Conservation (phyloP, 2,797 vertebrate species). For the Coccyzus lansbergi region DNA sequence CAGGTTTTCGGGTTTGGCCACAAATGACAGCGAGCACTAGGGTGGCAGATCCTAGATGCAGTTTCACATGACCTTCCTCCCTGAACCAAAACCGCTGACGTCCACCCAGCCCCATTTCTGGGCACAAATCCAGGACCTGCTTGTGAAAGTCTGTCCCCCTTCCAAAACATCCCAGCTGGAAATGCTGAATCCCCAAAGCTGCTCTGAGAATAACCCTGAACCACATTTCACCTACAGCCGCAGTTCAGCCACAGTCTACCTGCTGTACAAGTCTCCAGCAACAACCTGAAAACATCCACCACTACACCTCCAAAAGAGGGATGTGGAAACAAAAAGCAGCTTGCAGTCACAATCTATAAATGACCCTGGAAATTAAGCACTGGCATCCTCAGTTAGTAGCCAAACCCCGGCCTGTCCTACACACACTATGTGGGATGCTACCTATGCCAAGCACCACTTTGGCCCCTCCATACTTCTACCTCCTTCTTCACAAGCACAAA, state of each 20-base stretch:
- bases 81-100: conserved; percentile 69
- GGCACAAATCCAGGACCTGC: conserved; percentile 22
- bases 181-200: conserved; percentile 29
- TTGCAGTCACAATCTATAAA: not conserved
- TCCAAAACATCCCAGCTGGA: conserved; percentile 48
- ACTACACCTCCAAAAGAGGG: not conserved
- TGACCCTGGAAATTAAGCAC: not conserved
- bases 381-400: not conserved
- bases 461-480: not conserved
- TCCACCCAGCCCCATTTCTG: not conserved
- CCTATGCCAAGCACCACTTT: not conserved
- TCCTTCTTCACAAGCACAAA: not conserved
- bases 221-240: accelerated
- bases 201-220: not conserved
- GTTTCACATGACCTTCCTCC: conserved; percentile 67
- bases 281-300: not conserved
- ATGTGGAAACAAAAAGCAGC: not conserved
- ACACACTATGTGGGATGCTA: not conserved
- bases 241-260: accelerated
- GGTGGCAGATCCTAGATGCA: conserved; percentile 9
- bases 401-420: not conserved
- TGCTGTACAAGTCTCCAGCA: not conserved
- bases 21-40: not conserved
- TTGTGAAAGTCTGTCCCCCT: conserved; percentile 36
- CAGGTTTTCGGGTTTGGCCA: not conserved